These are phyloP conservation scores for Mystacornis crossleyi DNA, from an alignment of 2,113 vertebrate species.

Conservation along the genomic window DNA sequence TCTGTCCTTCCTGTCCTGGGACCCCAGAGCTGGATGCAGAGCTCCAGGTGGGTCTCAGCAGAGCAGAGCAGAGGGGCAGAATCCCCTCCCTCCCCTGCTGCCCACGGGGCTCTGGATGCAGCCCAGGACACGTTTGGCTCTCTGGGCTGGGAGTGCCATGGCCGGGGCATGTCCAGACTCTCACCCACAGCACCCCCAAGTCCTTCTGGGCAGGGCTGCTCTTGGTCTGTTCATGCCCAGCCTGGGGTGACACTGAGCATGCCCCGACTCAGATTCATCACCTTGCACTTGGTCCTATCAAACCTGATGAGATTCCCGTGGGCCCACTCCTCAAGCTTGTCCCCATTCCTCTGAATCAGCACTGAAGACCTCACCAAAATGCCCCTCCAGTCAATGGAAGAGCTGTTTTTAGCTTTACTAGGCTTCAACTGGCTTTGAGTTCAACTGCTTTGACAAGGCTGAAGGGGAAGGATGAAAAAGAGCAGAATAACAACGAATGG, in stretches of 20 bases:
- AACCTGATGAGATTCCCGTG: background rate
- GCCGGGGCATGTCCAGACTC: background rate
- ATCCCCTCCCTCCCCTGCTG: background rate
- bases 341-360: background rate
- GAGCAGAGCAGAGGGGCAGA: background rate
- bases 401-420: background rate
- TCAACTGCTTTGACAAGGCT: background rate
- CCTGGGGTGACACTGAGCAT: rapidly evolving
- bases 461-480: background rate
- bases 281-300: background rate
- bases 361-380: background rate
- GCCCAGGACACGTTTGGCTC: background rate
- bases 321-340: rapidly evolving
- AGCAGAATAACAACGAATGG: background rate
- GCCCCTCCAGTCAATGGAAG: background rate
- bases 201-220: background rate
- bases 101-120: background rate
- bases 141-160: background rate
- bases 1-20: rapidly evolving
- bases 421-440: background rate
- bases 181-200: background rate
- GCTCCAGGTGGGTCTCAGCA: background rate
- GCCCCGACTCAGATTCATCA: rapidly evolving
- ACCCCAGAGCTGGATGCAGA: background rate
- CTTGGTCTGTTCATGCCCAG: rapidly evolving